Base-by-base conservation (phyloP, 2,113 vertebrate species). In the Odocoileus virginianus region DNA sequence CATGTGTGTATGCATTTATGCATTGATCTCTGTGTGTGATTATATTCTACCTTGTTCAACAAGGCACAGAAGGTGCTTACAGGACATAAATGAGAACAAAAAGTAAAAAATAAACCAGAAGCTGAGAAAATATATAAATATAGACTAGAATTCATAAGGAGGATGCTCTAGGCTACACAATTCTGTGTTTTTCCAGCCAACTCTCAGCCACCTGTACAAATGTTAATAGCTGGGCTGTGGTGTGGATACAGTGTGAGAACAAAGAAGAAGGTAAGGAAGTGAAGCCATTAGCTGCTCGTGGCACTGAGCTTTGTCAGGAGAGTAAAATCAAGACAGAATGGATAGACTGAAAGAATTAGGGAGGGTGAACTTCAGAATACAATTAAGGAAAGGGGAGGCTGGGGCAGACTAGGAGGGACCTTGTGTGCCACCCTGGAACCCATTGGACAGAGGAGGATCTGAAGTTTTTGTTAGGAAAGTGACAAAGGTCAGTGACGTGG, bases 71-170 rank as follows among this genome's bases (percentile, higher is more conserved):
- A 81, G 33, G n/a, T 45, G 36, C 55, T 90, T 92, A 52, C 71
- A 57, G 74, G 45, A 27, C 52, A 92, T 40, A 33, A 36, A 50
- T 43, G 50, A 96, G 60, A 93, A 86, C 21, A 93, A 25, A 83
- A 95, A 82, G 89, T 92, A 58, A 40, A 95, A 95, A 86, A 87
- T 30, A 90, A 84, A 87, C 50, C 60, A 61, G 40, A 96, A 83
- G 19, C 78, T 94, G 57, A 91, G 54, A 90, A 90, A 95, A 89
- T 58, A 57, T 3, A 58, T 61, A 87, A 93, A 86, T 64, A 33
- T 11, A 47, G 60, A 21, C 47, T 58, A 85, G 58, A 90, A 67
- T 89, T 90, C 55, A 23, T 6, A 88, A 45, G 40, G 25, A 92
- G 74, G 40, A 86, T 45, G 28, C 93, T 90, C 19, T 33, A 28